Evolutionary conservation across 2,113 vertebrate species (phyloP).

Genomic region (Jaculus jaculus): DNA sequence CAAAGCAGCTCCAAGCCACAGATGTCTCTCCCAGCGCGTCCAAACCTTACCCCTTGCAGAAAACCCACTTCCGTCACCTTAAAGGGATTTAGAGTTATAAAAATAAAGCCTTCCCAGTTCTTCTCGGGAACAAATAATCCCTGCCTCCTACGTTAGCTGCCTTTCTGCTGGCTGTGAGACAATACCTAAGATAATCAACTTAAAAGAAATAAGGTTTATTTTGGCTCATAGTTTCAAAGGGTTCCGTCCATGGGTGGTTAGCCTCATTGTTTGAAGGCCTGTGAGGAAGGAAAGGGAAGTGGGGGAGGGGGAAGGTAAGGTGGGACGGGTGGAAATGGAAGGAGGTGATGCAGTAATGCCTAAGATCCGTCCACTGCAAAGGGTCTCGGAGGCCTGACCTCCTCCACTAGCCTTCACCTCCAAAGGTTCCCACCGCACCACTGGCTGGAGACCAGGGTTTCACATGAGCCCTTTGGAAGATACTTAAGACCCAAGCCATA

Average conservation of each 20-base stretch:
- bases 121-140: not conserved
- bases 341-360: fast-evolving
- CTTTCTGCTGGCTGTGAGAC: not conserved
- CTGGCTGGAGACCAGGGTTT: not conserved
- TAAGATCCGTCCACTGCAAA: not conserved
- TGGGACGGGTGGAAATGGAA: not conserved
- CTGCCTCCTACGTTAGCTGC: not conserved
- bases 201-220: not conserved
- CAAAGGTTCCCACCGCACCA: not conserved
- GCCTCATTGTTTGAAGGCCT: not conserved
- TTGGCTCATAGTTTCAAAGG: not conserved
- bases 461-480: not conserved
- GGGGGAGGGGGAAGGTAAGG: not conserved
- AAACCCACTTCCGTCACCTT: not conserved
- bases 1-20: not conserved
- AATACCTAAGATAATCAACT: not conserved
- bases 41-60: not conserved
- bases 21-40: not conserved
- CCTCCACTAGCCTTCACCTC: not conserved
- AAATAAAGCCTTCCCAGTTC: not conserved
- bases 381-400: not conserved
- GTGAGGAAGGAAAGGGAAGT: not conserved
- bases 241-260: not conserved
- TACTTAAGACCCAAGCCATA: not conserved
- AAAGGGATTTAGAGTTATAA: not conserved